phyloP scores from a whole-genome alignment of 2,888 invertebrate genomes.

The Cepaea hortensis region DNA sequence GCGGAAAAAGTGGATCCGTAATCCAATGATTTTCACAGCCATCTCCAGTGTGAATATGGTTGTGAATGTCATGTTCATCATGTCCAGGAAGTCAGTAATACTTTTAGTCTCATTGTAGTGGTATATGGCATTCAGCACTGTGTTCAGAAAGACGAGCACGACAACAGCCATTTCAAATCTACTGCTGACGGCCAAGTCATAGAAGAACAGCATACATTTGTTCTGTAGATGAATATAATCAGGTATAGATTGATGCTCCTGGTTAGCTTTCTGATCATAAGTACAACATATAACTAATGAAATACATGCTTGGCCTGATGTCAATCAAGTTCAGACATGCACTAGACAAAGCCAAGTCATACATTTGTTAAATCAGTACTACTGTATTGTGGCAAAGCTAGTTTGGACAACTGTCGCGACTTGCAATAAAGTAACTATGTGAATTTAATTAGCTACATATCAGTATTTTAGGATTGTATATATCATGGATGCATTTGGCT shows the following conservation, averaged over 20 bases:
- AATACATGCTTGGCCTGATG: background rate
- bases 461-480: no score
- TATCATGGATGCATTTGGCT: no score
- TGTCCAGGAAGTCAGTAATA: conserved; percentile 83
- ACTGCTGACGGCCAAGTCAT: conserved; percentile 93
- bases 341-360: no score
- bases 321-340: no score
- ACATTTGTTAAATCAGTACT: no score
- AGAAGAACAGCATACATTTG: conserved; percentile 94
- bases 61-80: conserved; percentile 96
- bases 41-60: conserved; percentile 84
- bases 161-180: conserved; percentile 97
- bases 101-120: conserved; percentile 79
- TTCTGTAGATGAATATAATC: conserved; percentile 79
- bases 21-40: conserved; percentile 93
- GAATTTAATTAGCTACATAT: no score
- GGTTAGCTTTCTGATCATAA: background rate
- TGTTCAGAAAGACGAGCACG: conserved; percentile 94
- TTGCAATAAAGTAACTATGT: no score
- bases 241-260: background rate
- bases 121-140: conserved; percentile 97
- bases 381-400: no score
- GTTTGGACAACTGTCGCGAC: no score
- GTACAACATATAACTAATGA: background rate
- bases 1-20: conserved; percentile 95